phyloP scores from a whole-genome alignment of 2,888 invertebrate species.

The Cyclophora albipunctata region DNA sequence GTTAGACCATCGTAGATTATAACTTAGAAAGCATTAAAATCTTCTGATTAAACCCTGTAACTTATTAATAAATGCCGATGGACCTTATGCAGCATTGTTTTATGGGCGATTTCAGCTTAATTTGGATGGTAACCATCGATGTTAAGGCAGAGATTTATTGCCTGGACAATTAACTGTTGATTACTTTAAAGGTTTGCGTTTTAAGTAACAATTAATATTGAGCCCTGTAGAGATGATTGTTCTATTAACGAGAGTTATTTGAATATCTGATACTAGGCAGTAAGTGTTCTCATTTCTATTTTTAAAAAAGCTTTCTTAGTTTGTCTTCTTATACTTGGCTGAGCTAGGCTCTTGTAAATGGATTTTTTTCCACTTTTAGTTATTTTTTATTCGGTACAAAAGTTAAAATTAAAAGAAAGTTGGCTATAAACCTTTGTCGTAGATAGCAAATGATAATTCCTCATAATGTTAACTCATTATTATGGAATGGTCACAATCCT shows the following conservation, averaged over 20 bases:
- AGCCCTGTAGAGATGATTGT: slow-evolving; percentile 18
- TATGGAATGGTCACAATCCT: too few species aligned
- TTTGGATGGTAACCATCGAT: slow-evolving; percentile 13
- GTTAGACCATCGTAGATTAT: slow-evolving; percentile 35
- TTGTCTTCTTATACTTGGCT: too few species aligned
- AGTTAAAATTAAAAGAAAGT: too few species aligned
- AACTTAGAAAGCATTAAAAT: slow-evolving; percentile 39
- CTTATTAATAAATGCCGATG: slow-evolving; percentile 11
- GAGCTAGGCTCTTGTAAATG: too few species aligned
- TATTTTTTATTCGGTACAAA: too few species aligned
- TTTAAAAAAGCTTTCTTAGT: too few species aligned
- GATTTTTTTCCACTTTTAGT: too few species aligned
- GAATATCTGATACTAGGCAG: not conserved
- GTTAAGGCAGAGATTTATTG: slow-evolving; percentile 44
- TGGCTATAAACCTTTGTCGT: too few species aligned
- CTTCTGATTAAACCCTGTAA: slow-evolving; percentile 29
- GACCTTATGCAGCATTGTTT: slow-evolving; percentile 11
- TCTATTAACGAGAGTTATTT: slow-evolving; percentile 24
- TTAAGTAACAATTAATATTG: slow-evolving; percentile 39
- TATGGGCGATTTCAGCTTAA: slow-evolving; percentile 21
- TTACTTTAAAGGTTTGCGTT: slow-evolving; percentile 43
- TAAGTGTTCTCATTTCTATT: not conserved
- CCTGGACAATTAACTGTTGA: slow-evolving; percentile 50
- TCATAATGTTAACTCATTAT: too few species aligned
- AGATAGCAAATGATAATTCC: too few species aligned